A percentile compares a stretch with the other conserved stretches of the same genome.
These are phyloP conservation scores for Synanceia verrucosa DNA, from an alignment of 2,797 vertebrate species.

Conservation along the genomic window DNA sequence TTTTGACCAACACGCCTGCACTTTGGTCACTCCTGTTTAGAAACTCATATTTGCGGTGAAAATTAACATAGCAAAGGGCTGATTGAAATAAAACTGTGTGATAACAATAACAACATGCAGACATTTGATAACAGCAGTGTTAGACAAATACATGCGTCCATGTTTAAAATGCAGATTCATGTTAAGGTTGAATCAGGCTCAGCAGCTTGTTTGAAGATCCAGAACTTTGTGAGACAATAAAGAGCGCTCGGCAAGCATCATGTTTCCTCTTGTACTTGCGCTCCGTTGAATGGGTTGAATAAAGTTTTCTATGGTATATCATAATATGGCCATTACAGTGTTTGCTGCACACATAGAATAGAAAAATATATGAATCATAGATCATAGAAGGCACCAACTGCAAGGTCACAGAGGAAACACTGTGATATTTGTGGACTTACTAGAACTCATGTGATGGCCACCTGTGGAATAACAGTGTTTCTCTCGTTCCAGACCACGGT, in stretches of 20 bases:
- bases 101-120: not conserved
- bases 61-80: not conserved
- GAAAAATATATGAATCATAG: too few relatives aligned
- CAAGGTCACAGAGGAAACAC: conserved; percentile 4
- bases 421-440: conserved; percentile 7
- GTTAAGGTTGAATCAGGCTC: conserved; percentile 7
- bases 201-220: conserved; percentile 23
- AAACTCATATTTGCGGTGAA: not conserved
- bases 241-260: conserved; percentile 32
- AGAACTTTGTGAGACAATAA: conserved; percentile 47
- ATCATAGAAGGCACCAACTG: conserved; percentile 3
- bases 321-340: conserved; percentile 42
- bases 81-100: not conserved
- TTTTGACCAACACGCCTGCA: not conserved
- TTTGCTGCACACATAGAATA: conserved; percentile 18
- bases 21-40: not conserved
- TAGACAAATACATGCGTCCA: not conserved
- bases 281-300: conserved; percentile 44
- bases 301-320: conserved; percentile 30
- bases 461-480: conserved; percentile 42
- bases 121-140: not conserved
- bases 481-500: conserved; percentile 36
- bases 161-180: not conserved
- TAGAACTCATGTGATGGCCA: conserved; percentile 28
- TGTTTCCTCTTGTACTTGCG: conserved; percentile 39